phyloP scores from a whole-genome alignment of 2,797 vertebrate genomes.

The Sebastes flavidus region DNA sequence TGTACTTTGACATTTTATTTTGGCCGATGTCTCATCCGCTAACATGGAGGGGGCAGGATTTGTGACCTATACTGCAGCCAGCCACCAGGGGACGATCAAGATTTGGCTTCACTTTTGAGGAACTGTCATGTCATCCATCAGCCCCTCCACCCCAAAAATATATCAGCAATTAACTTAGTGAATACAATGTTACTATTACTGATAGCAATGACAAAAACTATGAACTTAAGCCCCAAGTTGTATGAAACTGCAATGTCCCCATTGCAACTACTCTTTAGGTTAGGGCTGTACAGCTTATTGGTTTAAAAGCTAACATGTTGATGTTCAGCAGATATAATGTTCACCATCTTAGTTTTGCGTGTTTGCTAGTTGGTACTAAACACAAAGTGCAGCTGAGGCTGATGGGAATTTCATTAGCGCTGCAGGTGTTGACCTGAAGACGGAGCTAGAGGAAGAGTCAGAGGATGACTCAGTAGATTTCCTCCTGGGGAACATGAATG shows the following conservation, averaged over 20 bases:
- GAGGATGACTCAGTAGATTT: too few species aligned
- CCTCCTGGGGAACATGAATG: not conserved
- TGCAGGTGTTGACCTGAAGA: too few species aligned
- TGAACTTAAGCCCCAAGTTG: not conserved
- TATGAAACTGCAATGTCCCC: not conserved
- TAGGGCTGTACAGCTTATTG: not conserved
- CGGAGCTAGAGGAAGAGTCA: too few species aligned
- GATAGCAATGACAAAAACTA: not conserved
- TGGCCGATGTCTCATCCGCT: too few species aligned
- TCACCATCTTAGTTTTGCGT: not conserved
- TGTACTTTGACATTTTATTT: too few species aligned
- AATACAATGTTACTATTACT: not conserved
- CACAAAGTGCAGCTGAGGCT: not conserved
- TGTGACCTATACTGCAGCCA: too few species aligned
- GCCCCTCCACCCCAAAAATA: not conserved
- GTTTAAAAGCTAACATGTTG: not conserved
- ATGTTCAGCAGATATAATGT: not conserved
- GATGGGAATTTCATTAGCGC: too few species aligned
- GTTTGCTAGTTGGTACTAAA: not conserved
- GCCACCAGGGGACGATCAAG: too few species aligned
- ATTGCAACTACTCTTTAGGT: not conserved
- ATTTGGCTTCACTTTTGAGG: too few species aligned
- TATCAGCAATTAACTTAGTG: not conserved
- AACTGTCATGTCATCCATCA: too few species aligned
- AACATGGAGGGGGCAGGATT: too few species aligned